Base-by-base conservation (phyloP, 2,113 vertebrate species). In the Rhinoptilus africanus region DNA sequence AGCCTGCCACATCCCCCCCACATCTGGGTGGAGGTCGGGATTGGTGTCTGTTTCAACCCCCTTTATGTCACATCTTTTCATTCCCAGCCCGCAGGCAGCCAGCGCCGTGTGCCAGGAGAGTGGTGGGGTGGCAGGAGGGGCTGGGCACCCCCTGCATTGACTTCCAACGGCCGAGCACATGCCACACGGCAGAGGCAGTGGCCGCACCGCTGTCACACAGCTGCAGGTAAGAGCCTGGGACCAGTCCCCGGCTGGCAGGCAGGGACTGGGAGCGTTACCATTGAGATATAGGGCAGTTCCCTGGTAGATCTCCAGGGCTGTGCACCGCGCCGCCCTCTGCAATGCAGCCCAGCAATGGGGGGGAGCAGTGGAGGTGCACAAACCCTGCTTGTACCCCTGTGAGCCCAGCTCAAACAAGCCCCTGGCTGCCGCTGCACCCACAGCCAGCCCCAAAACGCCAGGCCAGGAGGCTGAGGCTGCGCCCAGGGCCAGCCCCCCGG, bases 331-430 rank as follows among this genome's bases (percentile, higher is more conserved):
- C 41, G 13, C 12, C 16, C 48, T 26, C 28, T 56, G 39, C 53
- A 1, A 1, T 0, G 2, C 5, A 0, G 7, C 48, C 82, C 82
- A 35, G 15, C 39, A 20, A 10, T 0, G 1, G 2, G 1, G 8
- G 19, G 23, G 64, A 80, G 43, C 45, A 35, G 11, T 1, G 0
- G 0, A 47, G 69, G 48, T 24, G 48, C 37, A n/a, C 37, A 59
- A 35, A 66, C 26, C 12, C 43, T 45, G 54, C 48, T 74, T 30
- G 35, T 18, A 21, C 27, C 15, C 39, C 47, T 2, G 4, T 10
- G 4, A 77, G 20, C 50, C 37, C 34, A 7, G 28, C 12, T 66
- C 4, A 23, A 60, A 47, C 23, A 24, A 56, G 37, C 3, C 62
- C 62, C 30, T 12, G 51, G 32, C 14, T 57, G 21, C 34, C 1